Conservation (phyloP, 2,888 invertebrate genomes). For the Agrilus cyanescens region DNA sequence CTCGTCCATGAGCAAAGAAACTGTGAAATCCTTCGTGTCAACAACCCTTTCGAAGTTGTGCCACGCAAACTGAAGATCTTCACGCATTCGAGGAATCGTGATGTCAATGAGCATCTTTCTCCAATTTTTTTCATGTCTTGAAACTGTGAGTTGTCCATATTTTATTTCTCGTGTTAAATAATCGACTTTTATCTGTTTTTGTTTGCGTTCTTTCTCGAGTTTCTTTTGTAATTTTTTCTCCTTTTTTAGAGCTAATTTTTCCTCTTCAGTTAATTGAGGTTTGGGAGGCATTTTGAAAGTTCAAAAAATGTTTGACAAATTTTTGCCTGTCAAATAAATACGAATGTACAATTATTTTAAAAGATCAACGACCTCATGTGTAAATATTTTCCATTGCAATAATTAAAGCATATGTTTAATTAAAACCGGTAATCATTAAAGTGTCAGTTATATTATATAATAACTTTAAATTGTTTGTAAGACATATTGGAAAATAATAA, state of each 20-base stretch:
- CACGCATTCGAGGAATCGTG: conserved; percentile 31
- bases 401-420: background rate
- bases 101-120: conserved; percentile 31
- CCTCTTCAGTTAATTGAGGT: conserved; percentile 16
- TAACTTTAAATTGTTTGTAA: too few species aligned
- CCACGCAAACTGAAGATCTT: conserved; percentile 34
- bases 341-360: too few species aligned
- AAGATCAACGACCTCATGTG: too few species aligned
- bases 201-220: conserved; percentile 20
- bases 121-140: conserved; percentile 30
- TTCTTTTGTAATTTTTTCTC: conserved; percentile 23
- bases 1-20: conserved; percentile 33
- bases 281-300: too few species aligned
- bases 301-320: too few species aligned
- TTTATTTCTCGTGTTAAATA: conserved; percentile 30
- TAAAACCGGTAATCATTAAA: background rate
- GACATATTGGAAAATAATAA: too few species aligned
- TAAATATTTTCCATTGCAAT: background rate
- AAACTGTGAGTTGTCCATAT: conserved; percentile 28
- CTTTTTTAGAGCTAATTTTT: conserved; percentile 16
- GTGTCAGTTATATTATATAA: too few species aligned
- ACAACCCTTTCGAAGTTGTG: conserved; percentile 35
- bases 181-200: conserved; percentile 25
- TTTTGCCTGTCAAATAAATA: too few species aligned
- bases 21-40: conserved; percentile 36